Conservation (phyloP, 2,797 vertebrate species). For the Sebastiscus albofasciatus region DNA sequence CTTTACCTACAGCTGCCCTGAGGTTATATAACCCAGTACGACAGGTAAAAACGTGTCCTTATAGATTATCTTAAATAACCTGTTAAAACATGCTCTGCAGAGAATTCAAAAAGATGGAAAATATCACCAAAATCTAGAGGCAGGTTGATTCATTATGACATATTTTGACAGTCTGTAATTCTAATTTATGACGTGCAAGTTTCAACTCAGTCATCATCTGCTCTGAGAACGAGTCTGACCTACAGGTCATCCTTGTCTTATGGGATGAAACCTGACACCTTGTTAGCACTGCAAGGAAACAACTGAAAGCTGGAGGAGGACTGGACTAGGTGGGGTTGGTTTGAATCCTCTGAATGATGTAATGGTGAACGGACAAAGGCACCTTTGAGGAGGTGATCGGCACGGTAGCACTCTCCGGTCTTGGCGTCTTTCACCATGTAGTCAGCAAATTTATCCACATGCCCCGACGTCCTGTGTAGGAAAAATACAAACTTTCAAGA, state of each 20-base stretch:
- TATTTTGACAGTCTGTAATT: not conserved
- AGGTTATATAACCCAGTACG: not conserved
- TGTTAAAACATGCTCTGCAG: not conserved
- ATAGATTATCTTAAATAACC: not conserved
- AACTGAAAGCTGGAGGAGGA: not conserved
- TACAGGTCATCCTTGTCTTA: not conserved
- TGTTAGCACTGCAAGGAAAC: not conserved
- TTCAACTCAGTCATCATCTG: not conserved
- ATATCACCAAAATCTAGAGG: not conserved
- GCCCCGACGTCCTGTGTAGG: conserved; percentile 89
- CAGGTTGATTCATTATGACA: not conserved
- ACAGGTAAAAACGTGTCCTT: conserved; percentile 13
- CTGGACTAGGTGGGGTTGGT: not conserved
- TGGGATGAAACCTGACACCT: conserved; percentile 9
- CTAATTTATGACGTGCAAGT: not conserved
- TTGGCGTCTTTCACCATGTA: conserved; percentile 97
- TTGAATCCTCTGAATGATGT: not conserved
- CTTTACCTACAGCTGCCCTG: not conserved
- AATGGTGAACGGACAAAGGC: not conserved
- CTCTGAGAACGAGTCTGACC: not conserved
- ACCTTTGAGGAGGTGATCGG: conserved; percentile 96
- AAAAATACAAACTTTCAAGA: not conserved
- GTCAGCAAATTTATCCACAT: conserved; percentile 96
- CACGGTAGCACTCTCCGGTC: conserved; percentile 92
- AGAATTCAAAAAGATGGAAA: not conserved